Evolutionary conservation across 2,797 vertebrate species (phyloP), one percentile per base, ranked within the genome.

Genomic region (Tokudaia muenninki): DNA sequence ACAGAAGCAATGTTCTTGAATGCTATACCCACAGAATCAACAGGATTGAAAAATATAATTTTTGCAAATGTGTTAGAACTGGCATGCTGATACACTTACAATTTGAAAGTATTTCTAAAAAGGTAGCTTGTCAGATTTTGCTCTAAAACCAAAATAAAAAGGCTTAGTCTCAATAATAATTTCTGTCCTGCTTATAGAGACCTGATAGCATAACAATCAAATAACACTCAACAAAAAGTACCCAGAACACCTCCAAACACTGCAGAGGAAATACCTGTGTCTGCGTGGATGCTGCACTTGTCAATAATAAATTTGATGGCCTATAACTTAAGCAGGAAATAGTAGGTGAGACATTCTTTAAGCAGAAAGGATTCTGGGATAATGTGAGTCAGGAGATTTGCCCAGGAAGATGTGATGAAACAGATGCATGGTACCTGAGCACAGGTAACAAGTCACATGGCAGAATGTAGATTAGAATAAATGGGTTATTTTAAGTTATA

Each of bases 41-140:
- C 2, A 94, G 41, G 75, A 88, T 59, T 87, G 55, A 95, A 50
- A 50, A 77, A 96, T 92, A 81, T 88, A 26, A 34, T 77, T 94
- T 94, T 92, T 87, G 19, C 77, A 87, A 70, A 70, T 81, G 12
- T 81, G 50, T 87, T 70, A 91, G 65, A 91, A 94, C 59, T 57
- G 50, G 34, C 17, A 81, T 21, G 55, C 2, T 44, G 57, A 95
- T 74, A 78, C 41, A 63, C 4, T 52, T 65, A 34, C 13, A 47
- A 22, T 91, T 93, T 91, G 50, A 86, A 94, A 94, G 37, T 78
- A 29, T 87, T 96, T 97, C 70, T 67, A 88, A 44, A 92, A 86
- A 57, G 37, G n/a, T 83, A 1, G 19, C 6, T 61, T 91, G 37
- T 79, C 80, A 91, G 37, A 84, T 86, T 96, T 26, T 87, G 3